A percentile compares a stretch with the other conserved stretches of the same genome.
Conservation (phyloP, 2,888 invertebrate genomes). For the Stegophylla sp. region DNA sequence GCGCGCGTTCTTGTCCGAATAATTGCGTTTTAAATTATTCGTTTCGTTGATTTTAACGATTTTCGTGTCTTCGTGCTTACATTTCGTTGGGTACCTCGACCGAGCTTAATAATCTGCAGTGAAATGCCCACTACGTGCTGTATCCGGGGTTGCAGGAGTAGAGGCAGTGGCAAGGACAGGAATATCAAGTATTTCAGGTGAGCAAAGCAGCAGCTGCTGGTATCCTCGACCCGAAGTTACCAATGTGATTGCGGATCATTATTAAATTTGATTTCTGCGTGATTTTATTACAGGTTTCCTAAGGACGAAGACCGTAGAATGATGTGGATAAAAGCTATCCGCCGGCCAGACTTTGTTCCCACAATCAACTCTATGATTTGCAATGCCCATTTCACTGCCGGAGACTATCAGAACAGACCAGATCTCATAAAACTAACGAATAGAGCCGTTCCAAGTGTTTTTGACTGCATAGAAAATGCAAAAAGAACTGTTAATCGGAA, state of each 20-base stretch:
- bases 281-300: slow-evolving; percentile 5
- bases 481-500: background rate
- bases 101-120: no score
- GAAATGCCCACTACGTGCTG: slow-evolving; percentile 30
- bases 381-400: slow-evolving; percentile 10
- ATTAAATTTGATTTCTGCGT: background rate
- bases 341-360: slow-evolving; percentile 18
- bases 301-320: slow-evolving; percentile 1
- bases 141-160: slow-evolving; percentile 32
- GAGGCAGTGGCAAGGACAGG: background rate
- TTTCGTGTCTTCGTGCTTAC: no score
- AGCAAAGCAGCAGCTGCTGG: no score
- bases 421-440: slow-evolving; percentile 18
- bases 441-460: slow-evolving; percentile 24
- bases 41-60: no score
- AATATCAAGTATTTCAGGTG: slow-evolving; percentile 38
- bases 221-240: no score
- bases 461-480: background rate
- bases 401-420: slow-evolving; percentile 21
- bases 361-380: slow-evolving; percentile 19
- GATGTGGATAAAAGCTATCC: slow-evolving; percentile 24
- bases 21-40: no score
- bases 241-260: background rate
- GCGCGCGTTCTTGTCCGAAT: no score
- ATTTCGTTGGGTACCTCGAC: no score